Evolutionary conservation across 1,140 invertebrate genomes (phyloP), one percentile per base, ranked within the genome.

Genomic region (Ectropis grisescens): DNA sequence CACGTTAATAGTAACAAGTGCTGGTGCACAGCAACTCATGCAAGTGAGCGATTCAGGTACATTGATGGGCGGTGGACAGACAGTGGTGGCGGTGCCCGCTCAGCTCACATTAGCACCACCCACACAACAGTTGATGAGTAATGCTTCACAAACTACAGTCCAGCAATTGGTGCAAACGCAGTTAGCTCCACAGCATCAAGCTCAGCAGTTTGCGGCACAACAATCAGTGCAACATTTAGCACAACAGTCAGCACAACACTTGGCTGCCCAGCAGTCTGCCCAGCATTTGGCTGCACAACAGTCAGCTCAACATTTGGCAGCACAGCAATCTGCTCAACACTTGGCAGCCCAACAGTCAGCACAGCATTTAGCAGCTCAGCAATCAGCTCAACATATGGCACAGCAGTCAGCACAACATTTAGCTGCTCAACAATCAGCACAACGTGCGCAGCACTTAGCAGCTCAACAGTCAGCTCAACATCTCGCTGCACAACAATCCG

Each of bases 41-140:
- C 72, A 81, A 68, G 76, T 78, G 7, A 78, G 76, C 61, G 76
- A 78, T 29, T 78, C 76, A 22, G 76, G 70, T 1, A 78, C 64
- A 29, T 37, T 81, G 4, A 78, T 81, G 76, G 72, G 76, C 19
- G 72, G 66, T 26, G 76, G 76, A 23, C 68, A 74, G 37, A 78
- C 76, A 30, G 76, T 81, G 12, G 76, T 81, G 12, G 76, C 72
- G 9, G 70, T 80, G 9, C 76, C 76, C 15, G 76, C 76, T 13
- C 76, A 81, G 33, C 44, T 80, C n/a, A 80, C 75, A 16, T 44
- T 80, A 36, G 75, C 57, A 26, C 75, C 64, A 13, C 61, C 64
- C 23, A 36, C 66, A 13, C 72, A 75, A 35, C 75, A 80, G 11
- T 36, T 80, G 4, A 75, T 80, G 56, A 62, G 58, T 15, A 80